Base-by-base conservation (phyloP, 1,140 invertebrate species). In the Rhagoletis pomonella region DNA sequence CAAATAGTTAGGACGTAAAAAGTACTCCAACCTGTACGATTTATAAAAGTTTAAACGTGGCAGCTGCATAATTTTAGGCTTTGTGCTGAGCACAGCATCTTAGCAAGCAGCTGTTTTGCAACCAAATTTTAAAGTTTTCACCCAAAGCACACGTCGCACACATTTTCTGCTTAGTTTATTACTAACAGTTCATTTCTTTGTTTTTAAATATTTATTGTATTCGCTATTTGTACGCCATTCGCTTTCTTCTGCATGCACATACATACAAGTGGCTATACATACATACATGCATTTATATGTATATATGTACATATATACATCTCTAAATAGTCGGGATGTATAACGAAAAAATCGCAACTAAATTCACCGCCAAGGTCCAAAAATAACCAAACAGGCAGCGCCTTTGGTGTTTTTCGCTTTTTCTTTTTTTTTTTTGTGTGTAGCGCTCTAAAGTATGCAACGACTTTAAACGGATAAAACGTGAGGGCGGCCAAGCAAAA, bases 391-490 rank as follows among this genome's bases (percentile, higher is more conserved):
- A 81, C 17, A 81, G 47, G 12, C n/a, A 7, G n/a, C 3, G 5
- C 12, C 17, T 64, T 64, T 64, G 29, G 6, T 67, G 64, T 29
- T 73, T 73, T 42, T 73, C 44, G 10, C 12, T 4, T 62, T 67
- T 67, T 67, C 4, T 50, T 77, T 47, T 47, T 77, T 47, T 47
- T 12, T 55, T 10, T 55, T 12, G 6, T 44, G n/a, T 6, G 73
- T 81, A 29, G 73, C 47, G 47, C 47, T 42, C 9, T 55, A 81
- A 81, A 81, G 47, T 55, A 81, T 81, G 44, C 73, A 81, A 81
- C 73, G 47, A 81, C 47, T 81, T 81, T 50, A 81, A 81, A 58
- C 47, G 17, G 6, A 19, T 19, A 29, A 81, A 81, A 81, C n/a
- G 73, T 81, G 47, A 55, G 47, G 73, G 47, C 19, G 44, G 44